Evolutionary conservation across 2,888 invertebrate genomes (phyloP).

Genomic region (Alviniconcha strummeri): DNA sequence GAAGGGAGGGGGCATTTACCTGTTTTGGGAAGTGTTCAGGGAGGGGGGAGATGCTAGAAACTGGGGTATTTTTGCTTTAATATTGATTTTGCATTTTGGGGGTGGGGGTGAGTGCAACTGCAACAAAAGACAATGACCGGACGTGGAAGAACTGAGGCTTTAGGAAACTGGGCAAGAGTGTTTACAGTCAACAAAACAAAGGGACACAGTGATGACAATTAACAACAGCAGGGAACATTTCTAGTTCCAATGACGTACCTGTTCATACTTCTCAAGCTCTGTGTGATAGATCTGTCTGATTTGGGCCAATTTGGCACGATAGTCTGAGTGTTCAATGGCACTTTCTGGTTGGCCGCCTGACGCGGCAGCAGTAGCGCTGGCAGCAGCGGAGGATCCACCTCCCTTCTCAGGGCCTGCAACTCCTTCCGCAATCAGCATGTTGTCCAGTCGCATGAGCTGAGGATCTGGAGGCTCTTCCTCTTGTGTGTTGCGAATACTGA

Average conservation of each 20-base stretch:
- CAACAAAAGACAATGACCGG: too few species aligned
- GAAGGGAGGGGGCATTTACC: too few species aligned
- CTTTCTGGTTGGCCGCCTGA: constrained; percentile 77
- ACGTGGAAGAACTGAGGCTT: too few species aligned
- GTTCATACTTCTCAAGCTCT: constrained; percentile 99
- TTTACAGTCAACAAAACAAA: too few species aligned
- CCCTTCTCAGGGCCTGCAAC: constrained; percentile 74
- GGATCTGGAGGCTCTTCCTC: constrained; percentile 99
- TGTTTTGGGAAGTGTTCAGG: too few species aligned
- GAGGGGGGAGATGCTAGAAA: too few species aligned
- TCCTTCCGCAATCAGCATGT: constrained; percentile 98
- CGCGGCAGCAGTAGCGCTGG: constrained; percentile 69
- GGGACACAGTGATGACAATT: too few species aligned
- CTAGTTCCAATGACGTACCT: constrained; percentile 76
- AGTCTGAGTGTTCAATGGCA: constrained; percentile 99
- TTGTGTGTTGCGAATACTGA: constrained; percentile 96
- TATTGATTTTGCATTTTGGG: too few species aligned
- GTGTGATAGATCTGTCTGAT: constrained; percentile 99
- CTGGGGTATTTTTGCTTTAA: too few species aligned
- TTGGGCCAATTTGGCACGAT: constrained; percentile 98
- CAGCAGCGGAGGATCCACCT: constrained; percentile 70
- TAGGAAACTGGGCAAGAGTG: too few species aligned
- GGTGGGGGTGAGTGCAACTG: too few species aligned
- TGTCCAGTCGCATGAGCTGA: constrained; percentile 97
- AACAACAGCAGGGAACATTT: too few species aligned